phyloP scores from a whole-genome alignment of 2,113 vertebrate genomes.

The Mustela nigripes region DNA sequence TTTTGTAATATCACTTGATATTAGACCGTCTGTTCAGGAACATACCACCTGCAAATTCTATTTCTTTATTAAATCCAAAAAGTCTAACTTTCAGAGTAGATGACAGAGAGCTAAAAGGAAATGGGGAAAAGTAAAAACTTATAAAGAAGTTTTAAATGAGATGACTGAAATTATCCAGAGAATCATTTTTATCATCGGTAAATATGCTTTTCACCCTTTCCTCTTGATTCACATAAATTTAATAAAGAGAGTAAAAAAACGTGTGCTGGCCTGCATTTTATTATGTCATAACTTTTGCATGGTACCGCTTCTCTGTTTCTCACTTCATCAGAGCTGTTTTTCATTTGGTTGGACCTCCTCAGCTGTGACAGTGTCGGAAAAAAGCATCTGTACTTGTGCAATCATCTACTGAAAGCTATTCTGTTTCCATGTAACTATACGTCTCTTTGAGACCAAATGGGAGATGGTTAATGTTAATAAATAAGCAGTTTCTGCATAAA shows the following conservation, averaged over 20 bases:
- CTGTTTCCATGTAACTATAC: conserved; percentile 76
- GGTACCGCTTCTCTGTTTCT: conserved; percentile 79
- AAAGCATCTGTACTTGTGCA: conserved; percentile 81
- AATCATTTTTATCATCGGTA: conserved; percentile 75
- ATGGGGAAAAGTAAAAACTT: conserved; percentile 42
- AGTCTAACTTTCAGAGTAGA: conserved; percentile 55
- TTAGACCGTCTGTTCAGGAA: conserved; percentile 21
- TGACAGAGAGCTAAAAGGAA: conserved; percentile 49
- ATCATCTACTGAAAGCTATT: conserved; percentile 71
- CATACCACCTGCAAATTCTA: conserved; percentile 61
- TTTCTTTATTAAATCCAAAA: conserved; percentile 67
- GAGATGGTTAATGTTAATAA: conserved; percentile 80
- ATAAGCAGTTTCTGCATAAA: conserved; percentile 80
- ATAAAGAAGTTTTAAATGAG: conserved; percentile 63
- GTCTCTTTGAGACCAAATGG: conserved; percentile 78
- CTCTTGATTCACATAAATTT: conserved; percentile 78
- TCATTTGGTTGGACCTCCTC: conserved; percentile 82
- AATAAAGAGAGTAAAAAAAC: conserved; percentile 72
- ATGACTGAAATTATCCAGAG: conserved; percentile 70
- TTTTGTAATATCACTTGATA: conserved; percentile 53
- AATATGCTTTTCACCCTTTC: conserved; percentile 82
- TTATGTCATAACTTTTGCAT: conserved; percentile 77
- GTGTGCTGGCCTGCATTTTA: conserved; percentile 72
- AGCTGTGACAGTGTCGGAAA: conserved; percentile 71
- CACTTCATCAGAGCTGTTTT: conserved; percentile 84